These are phyloP conservation scores for Eilema depressum DNA, from an alignment of 2,888 invertebrate species.

Conservation along the genomic window DNA sequence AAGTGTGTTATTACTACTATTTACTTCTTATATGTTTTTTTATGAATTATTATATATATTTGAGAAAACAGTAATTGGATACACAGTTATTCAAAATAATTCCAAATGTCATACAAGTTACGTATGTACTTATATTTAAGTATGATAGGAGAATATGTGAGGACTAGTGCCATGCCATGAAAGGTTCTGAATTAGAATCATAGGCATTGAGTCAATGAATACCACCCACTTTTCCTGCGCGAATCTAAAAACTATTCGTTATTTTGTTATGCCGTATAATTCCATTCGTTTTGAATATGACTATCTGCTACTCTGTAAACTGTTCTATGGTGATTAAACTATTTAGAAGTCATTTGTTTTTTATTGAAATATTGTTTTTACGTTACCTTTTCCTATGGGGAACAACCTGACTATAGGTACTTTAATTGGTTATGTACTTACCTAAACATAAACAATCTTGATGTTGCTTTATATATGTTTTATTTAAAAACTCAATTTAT, in stretches of 20 bases:
- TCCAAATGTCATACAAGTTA: conserved; percentile 58
- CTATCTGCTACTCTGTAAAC: conserved; percentile 77
- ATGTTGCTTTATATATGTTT: too few relatives aligned
- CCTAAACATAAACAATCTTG: too few relatives aligned
- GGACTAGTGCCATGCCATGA: conserved; percentile 87
- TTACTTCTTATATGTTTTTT: conserved; percentile 54
- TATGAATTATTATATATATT: conserved; percentile 52
- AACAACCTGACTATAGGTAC: not conserved
- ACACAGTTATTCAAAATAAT: conserved; percentile 60
- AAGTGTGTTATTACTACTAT: conserved; percentile 63
- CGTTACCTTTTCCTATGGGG: not conserved
- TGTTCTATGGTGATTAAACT: conserved; percentile 82
- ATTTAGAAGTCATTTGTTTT: conserved; percentile 70
- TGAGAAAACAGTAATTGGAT: conserved; percentile 48
- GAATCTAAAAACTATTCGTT: conserved; percentile 75
- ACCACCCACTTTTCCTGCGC: conserved; percentile 86
- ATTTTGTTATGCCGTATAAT: conserved; percentile 78
- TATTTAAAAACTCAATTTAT: too few relatives aligned
- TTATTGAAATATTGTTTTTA: conserved; percentile 25
- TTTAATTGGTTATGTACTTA: too few relatives aligned
- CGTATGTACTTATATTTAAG: conserved; percentile 73
- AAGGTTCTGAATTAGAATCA: conserved; percentile 86
- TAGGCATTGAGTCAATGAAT: conserved; percentile 85
- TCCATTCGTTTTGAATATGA: conserved; percentile 71
- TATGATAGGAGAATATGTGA: conserved; percentile 86